Percentiles rank a stretch among this genome's conserved stretches.
These are phyloP conservation scores for Geopemphigus sp. DNA, from an alignment of 1,140 invertebrate species.

Conservation along the genomic window DNA sequence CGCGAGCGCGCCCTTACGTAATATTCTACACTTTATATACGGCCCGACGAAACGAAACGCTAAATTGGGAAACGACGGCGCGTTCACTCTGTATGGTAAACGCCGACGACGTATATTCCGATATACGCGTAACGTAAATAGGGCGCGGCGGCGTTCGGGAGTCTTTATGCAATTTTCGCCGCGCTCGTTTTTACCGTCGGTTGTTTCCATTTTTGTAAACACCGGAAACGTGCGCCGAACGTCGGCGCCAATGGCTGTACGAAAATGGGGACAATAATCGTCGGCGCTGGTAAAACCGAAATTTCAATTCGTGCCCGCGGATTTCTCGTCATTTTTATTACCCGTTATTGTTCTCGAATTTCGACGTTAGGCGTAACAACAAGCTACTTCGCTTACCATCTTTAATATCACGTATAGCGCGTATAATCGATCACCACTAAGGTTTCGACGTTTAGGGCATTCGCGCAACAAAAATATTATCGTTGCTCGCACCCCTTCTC, in stretches of 20 bases:
- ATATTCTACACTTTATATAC: no score
- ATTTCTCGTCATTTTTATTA: no score
- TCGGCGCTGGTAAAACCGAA: no score
- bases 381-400: neutral
- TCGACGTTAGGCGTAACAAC: neutral
- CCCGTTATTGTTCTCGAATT: neutral
- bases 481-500: neutral
- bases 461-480: neutral
- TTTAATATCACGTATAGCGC: neutral
- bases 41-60: neutral
- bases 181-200: no score
- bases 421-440: slow-evolving; percentile 28
- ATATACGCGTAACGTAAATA: neutral
- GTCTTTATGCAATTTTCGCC: neutral
- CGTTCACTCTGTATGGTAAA: neutral
- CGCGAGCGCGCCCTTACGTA: no score
- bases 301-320: no score
- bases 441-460: neutral
- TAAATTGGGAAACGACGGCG: neutral
- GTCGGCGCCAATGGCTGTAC: neutral
- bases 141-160: no score
- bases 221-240: neutral
- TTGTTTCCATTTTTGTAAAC: neutral
- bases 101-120: neutral
- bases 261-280: no score